These are phyloP conservation scores for Tanytarsus gracilentus DNA, from an alignment of 2,888 invertebrate species.

Conservation along the genomic window DNA sequence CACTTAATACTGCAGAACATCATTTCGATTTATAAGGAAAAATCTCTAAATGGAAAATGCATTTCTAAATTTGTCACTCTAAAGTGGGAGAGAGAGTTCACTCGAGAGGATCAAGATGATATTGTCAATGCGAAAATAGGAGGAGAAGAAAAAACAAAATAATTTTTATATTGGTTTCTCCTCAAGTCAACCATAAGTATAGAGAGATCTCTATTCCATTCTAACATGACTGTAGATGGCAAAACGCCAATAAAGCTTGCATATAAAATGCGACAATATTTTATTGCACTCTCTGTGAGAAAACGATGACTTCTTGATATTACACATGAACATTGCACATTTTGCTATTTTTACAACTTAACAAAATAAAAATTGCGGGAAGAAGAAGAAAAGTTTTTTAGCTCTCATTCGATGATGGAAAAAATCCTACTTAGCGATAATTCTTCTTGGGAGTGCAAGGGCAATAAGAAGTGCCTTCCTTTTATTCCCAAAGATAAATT, in stretches of 20 bases:
- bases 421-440: too few relatives aligned
- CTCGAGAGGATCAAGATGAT: too few relatives aligned
- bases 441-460: too few relatives aligned
- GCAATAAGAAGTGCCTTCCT: too few relatives aligned
- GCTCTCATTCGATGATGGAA: too few relatives aligned
- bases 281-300: too few relatives aligned
- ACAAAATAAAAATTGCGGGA: slow-evolving; percentile 12
- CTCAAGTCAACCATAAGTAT: too few relatives aligned
- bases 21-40: too few relatives aligned
- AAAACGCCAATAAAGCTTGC: slow-evolving; percentile 31
- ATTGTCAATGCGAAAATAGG: neutral
- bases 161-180: neutral
- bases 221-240: slow-evolving; percentile 30
- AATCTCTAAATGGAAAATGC: slow-evolving; percentile 10
- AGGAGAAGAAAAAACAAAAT: neutral
- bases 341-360: slow-evolving; percentile 29
- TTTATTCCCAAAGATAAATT: too few relatives aligned
- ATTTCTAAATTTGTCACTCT: slow-evolving; percentile 20
- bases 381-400: neutral
- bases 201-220: neutral
- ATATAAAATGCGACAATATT: slow-evolving; percentile 28
- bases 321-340: too few relatives aligned
- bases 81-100: neutral
- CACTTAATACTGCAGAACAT: too few relatives aligned
- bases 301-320: too few relatives aligned